Evolutionary conservation across 23 tunicate species (phyloP).

Genomic region (Trididemnum clinides): DNA sequence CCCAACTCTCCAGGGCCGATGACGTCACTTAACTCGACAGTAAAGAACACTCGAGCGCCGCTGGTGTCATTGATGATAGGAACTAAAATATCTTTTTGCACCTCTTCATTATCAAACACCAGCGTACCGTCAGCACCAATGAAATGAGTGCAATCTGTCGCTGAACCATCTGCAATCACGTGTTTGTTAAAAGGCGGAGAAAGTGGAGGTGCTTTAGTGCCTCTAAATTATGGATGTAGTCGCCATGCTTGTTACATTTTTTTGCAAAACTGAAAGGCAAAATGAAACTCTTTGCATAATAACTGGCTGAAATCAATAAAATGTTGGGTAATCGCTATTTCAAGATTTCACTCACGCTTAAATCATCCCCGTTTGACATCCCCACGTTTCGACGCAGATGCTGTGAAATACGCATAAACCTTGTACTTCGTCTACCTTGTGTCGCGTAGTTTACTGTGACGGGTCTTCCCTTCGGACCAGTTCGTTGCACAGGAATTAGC

Average conservation of each 20-base stretch:
- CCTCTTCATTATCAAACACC: slow-evolving; percentile 63
- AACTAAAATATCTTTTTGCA: slow-evolving; percentile 67
- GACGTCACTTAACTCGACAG: slow-evolving; percentile 60
- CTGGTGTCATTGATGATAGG: slow-evolving; percentile 86
- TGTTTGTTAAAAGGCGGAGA: no score
- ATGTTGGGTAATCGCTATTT: no score
- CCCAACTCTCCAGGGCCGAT: slow-evolving; percentile 75
- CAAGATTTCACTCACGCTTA: no score
- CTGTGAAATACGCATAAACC: background rate
- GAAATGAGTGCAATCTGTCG: slow-evolving; percentile 70
- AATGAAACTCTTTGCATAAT: no score
- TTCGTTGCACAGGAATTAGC: slow-evolving; percentile 70
- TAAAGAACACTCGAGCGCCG: slow-evolving; percentile 66
- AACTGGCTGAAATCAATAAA: no score
- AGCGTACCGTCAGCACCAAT: slow-evolving; percentile 83
- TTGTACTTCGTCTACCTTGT: slow-evolving; percentile 65
- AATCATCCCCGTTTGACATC: no score
- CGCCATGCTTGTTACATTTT: no score
- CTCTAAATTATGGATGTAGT: no score
- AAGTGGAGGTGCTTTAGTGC: no score
- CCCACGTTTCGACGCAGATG: background rate
- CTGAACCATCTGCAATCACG: slow-evolving; percentile 88
- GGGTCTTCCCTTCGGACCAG: slow-evolving; percentile 86
- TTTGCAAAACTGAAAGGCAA: no score
- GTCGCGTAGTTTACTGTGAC: slow-evolving; percentile 69